These are phyloP conservation scores for Hydrozoanthus tunicans DNA, from an alignment of 64 coral and sea anemone species.

Conservation along the genomic window DNA sequence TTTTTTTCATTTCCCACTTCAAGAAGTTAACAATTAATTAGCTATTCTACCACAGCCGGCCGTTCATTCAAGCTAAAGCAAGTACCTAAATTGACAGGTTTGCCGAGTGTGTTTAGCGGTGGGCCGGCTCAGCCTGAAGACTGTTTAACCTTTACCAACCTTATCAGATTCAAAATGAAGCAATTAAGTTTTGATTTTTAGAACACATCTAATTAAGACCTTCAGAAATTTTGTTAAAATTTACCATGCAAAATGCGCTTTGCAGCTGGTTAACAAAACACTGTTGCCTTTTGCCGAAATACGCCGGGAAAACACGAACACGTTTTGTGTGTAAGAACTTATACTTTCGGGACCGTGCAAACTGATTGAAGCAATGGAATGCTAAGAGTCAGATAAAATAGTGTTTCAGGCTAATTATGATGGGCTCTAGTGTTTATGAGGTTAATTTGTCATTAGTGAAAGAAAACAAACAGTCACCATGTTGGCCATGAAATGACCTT, in stretches of 20 bases:
- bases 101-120: too few species aligned
- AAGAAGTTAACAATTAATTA: neutral
- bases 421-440: slow-evolving; percentile 37
- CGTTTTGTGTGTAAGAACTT: neutral
- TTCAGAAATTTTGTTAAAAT: slow-evolving; percentile 13
- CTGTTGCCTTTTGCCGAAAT: neutral
- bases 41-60: neutral
- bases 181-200: slow-evolving; percentile 35
- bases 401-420: neutral
- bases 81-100: slow-evolving; percentile 18
- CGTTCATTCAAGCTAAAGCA: slow-evolving; percentile 28
- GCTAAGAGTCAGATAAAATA: slow-evolving; percentile 15
- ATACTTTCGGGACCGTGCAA: slow-evolving; percentile 15
- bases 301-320: neutral
- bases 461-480: slow-evolving; percentile 50
- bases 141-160: slow-evolving; percentile 35
- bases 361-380: slow-evolving; percentile 10
- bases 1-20: slow-evolving; percentile 6
- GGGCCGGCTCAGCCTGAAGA: too few species aligned
- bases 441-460: slow-evolving; percentile 64
- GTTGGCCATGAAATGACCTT: neutral
- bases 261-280: neutral
- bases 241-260: neutral
- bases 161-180: slow-evolving; percentile 48
- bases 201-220: neutral